phyloP scores from a whole-genome alignment of 2,113 vertebrate genomes.

The Morone chrysops region DNA sequence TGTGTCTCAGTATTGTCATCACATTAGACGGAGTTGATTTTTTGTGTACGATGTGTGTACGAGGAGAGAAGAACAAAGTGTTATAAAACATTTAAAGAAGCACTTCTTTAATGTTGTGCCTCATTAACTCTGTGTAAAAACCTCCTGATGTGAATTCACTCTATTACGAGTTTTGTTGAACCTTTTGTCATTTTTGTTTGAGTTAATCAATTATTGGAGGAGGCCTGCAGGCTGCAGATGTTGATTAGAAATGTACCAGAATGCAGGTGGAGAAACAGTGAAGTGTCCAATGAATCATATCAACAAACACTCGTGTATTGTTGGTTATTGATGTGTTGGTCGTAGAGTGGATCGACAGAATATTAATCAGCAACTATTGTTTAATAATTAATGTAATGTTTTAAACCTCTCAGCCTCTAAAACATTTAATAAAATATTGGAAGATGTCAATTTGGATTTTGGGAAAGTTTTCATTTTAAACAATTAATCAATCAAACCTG shows the following conservation, averaged over 20 bases:
- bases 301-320: background rate
- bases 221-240: background rate
- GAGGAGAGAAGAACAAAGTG: background rate
- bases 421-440: too few relatives aligned
- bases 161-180: background rate
- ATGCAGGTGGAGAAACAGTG: background rate
- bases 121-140: background rate
- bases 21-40: background rate
- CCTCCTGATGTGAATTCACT: background rate
- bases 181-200: background rate
- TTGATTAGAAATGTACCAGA: background rate
- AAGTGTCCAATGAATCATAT: background rate
- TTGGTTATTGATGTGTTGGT: background rate
- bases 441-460: too few relatives aligned
- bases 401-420: too few relatives aligned
- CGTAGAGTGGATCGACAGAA: too few relatives aligned
- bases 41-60: background rate
- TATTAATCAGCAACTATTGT: too few relatives aligned
- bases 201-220: background rate
- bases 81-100: background rate
- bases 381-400: too few relatives aligned
- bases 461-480: too few relatives aligned
- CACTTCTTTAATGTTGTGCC: background rate
- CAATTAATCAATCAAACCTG: too few relatives aligned
- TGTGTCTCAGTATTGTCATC: background rate